A percentile compares a stretch with the other conserved stretches of the same genome.
These are phyloP conservation scores for Erpetoichthys calabaricus DNA, from an alignment of 2,797 vertebrate genomes.

Conservation along the genomic window DNA sequence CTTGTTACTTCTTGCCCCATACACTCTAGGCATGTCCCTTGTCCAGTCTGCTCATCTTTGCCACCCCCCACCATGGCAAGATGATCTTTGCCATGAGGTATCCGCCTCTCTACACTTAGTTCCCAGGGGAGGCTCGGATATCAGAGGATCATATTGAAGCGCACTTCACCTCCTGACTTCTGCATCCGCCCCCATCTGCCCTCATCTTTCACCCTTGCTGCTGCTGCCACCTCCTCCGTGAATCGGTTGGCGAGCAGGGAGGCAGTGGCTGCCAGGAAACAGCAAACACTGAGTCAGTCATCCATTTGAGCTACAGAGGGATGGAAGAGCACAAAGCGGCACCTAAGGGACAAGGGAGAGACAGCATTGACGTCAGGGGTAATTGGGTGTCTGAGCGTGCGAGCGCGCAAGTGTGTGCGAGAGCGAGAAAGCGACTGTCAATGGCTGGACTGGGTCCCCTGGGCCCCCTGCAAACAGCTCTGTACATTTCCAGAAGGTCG, in stretches of 20 bases:
- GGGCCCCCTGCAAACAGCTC: slow-evolving; percentile 36
- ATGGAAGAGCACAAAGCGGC: slow-evolving; percentile 40
- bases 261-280: slow-evolving; percentile 72
- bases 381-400: slow-evolving; percentile 75
- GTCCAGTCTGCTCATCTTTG: too few species aligned
- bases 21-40: too few species aligned
- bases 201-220: neutral
- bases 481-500: slow-evolving; percentile 14
- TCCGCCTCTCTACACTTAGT: slow-evolving; percentile 53
- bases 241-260: slow-evolving; percentile 25
- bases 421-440: slow-evolving; percentile 70
- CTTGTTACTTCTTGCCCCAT: too few species aligned
- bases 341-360: slow-evolving; percentile 89
- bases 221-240: neutral
- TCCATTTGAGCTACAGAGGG: slow-evolving; percentile 84
- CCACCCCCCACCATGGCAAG: slow-evolving; percentile 14
- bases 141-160: slow-evolving; percentile 69
- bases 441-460: slow-evolving; percentile 74
- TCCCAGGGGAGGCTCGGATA: slow-evolving; percentile 61
- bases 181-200: slow-evolving; percentile 7
- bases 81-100: slow-evolving; percentile 70
- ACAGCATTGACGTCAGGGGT: slow-evolving; percentile 91
- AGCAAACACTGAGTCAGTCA: slow-evolving; percentile 94
- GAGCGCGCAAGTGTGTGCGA: slow-evolving; percentile 46
- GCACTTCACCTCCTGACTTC: slow-evolving; percentile 64